Base-by-base conservation (phyloP, 2,113 vertebrate species). In the Hippolais icterina region DNA sequence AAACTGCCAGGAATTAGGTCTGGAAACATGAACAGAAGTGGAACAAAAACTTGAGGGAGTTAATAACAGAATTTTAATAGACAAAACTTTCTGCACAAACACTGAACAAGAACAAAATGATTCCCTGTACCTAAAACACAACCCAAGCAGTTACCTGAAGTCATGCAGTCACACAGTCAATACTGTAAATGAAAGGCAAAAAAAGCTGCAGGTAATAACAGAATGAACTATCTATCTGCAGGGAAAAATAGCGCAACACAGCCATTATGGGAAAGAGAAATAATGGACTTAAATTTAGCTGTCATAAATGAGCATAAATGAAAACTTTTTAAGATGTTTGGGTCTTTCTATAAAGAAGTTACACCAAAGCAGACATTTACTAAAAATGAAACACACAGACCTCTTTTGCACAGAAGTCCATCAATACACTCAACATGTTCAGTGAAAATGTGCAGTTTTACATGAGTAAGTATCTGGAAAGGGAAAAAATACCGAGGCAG, bases 21-120 rank as follows among this genome's bases (percentile, higher is more conserved):
- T 69, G 35, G 25, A 88, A 11, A 74, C 1, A 8, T 3, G 9
- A 94, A 50, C 4, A 70, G 52, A 20, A 81, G 28, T 1, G 6
- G 46, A 85, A 72, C 20, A 69, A 77, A 86, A 87, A 46, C 0
- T 24, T 22, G 12, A 23, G 7, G 2, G 54, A 63, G 76, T 54
- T 56, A 84, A 20, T 24, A 54, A 54, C 0, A 3, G 20, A 47
- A 37, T 66, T 74, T 5, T 66, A 86, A 81, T 6, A 0, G 0
- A 53, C 0, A 0, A 61, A 83, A 69, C 12, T 27, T 86, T 71
- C 39, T 56, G 39, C 16, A 54, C 15, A 33, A 69, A 65, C 0
- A 8, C 0, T 20, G 12, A 79, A 81, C 2, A 15, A 47, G 24
- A 87, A 35, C 19, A 41, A 66, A 83, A 61, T 5, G 2, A 80